Evolutionary conservation across 2,113 vertebrate genomes (phyloP).

Genomic region (Gambusia holbrooki): DNA sequence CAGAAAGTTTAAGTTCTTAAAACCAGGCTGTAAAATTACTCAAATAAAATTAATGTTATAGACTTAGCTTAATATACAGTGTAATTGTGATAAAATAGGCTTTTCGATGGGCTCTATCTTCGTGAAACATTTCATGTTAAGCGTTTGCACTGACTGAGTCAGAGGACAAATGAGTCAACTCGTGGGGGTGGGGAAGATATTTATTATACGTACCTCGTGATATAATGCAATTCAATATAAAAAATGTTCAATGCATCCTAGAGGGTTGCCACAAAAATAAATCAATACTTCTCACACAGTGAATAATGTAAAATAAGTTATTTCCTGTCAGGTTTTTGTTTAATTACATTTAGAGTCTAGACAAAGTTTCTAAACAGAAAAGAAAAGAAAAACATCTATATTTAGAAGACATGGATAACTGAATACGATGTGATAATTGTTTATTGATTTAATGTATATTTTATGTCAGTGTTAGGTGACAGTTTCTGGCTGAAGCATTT

Average conservation of each 20-base stretch:
- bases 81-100: background rate
- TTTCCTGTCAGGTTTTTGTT: background rate
- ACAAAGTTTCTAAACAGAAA: background rate
- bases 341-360: background rate
- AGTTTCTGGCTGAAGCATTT: no score
- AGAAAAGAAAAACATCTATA: no score
- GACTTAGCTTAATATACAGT: background rate
- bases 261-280: background rate
- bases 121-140: background rate
- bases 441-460: background rate
- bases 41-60: background rate
- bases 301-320: background rate
- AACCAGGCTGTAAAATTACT: background rate
- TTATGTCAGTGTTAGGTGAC: no score
- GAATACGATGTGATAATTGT: background rate
- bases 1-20: background rate
- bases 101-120: background rate
- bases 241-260: conserved; percentile 1
- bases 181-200: conserved; percentile 30
- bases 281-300: background rate
- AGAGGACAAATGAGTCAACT: conserved; percentile 39
- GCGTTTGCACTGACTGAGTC: conserved; percentile 34
- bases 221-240: conserved; percentile 22
- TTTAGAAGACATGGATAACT: background rate
- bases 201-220: conserved; percentile 31